A percentile compares a stretch with the other conserved stretches of the same genome.
These are phyloP conservation scores for Galeruca laticollis DNA, from an alignment of 2,888 invertebrate species.

Conservation along the genomic window DNA sequence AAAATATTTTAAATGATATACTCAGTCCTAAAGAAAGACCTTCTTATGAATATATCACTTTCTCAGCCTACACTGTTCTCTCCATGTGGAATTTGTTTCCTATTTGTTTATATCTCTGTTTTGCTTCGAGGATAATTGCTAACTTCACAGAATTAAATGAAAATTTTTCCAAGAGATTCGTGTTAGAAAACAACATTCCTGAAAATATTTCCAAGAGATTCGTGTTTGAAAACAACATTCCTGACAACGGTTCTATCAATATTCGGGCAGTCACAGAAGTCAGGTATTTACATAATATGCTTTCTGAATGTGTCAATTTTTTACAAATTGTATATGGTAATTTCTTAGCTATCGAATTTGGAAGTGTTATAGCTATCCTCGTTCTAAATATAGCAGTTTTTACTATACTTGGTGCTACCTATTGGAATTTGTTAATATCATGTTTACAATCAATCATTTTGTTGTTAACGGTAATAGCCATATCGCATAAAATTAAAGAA, in stretches of 20 bases:
- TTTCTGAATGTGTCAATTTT: conserved; percentile 12
- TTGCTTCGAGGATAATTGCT: not conserved
- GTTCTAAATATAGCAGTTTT: conserved; percentile 16
- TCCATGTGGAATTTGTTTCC: conserved; percentile 17
- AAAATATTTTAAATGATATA: not conserved
- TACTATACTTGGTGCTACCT: not conserved
- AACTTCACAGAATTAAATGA: conserved; percentile 13
- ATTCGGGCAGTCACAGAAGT: not conserved
- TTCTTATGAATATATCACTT: no score
- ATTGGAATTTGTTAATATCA: not conserved
- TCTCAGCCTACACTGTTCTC: not conserved
- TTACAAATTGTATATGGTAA: conserved; percentile 4
- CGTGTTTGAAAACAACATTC: no score
- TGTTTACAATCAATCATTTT: not conserved
- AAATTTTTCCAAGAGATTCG: not conserved
- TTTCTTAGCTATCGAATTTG: not conserved
- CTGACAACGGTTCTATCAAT: not conserved
- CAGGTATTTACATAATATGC: conserved; percentile 19
- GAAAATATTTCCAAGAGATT: no score
- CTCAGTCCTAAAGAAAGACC: not conserved
- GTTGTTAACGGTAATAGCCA: not conserved
- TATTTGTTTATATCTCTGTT: conserved; percentile 1
- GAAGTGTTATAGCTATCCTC: not conserved
- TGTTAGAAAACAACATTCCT: no score
- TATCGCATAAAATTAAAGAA: conserved; percentile 16